Percentiles rank a stretch among this genome's conserved stretches.
These are phyloP conservation scores for Vulpes ferrilata DNA, from an alignment of 2,113 vertebrate genomes.

Conservation along the genomic window DNA sequence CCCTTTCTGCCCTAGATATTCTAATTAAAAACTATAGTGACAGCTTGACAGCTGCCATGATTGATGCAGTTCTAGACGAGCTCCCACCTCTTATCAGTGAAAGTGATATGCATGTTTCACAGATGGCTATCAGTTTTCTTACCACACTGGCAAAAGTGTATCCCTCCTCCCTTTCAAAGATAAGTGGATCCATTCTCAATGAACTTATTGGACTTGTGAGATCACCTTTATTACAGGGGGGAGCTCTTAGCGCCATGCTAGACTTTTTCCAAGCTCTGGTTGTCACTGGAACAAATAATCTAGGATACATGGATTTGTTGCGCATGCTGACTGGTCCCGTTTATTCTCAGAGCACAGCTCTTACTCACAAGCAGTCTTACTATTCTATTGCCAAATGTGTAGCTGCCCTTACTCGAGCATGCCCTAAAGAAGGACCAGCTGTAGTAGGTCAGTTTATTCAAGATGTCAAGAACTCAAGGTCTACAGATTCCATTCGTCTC, in stretches of 20 bases:
- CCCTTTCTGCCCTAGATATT: constrained; percentile 96
- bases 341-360: constrained; percentile 95
- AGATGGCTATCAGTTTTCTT: constrained; percentile 99
- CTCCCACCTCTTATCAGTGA: constrained; percentile 98
- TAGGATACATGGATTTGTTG: constrained; percentile 99
- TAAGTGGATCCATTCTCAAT: constrained; percentile 96
- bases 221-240: constrained; percentile 97
- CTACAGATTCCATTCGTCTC: constrained; percentile 98
- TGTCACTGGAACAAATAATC: constrained; percentile 93
- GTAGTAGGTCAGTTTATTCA: constrained; percentile 99
- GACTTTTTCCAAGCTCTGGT: constrained; percentile 99
- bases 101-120: constrained; percentile 99
- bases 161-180: constrained; percentile 97
- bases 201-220: constrained; percentile 97
- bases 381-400: constrained; percentile 99
- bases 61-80: constrained; percentile 98
- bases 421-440: constrained; percentile 96
- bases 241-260: constrained; percentile 98
- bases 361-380: constrained; percentile 99
- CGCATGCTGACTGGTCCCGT: constrained; percentile 98
- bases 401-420: constrained; percentile 97
- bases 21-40: constrained; percentile 98
- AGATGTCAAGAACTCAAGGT: constrained; percentile 99
- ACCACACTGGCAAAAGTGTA: constrained; percentile 98
- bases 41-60: constrained; percentile 96